Percentiles rank a stretch among this genome's conserved stretches.
These are phyloP conservation scores for Rhinichthys osculus DNA, from an alignment of 2,797 vertebrate genomes.

Conservation along the genomic window DNA sequence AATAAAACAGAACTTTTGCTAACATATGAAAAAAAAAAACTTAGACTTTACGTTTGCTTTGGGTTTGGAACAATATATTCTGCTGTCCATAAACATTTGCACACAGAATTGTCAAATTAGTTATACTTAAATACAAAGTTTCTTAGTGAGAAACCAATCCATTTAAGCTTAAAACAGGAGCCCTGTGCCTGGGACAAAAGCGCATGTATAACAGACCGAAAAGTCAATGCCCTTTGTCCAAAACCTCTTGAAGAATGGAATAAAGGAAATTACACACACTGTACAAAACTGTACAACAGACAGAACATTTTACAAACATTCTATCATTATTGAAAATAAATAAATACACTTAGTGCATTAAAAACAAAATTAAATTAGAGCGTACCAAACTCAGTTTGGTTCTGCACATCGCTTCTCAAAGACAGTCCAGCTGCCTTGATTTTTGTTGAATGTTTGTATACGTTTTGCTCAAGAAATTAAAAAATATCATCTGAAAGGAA, in stretches of 20 bases:
- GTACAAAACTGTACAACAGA: conserved; percentile 74
- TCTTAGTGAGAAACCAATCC: conserved; percentile 61
- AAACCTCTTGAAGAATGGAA: conserved; percentile 71
- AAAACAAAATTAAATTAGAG: conserved; percentile 80
- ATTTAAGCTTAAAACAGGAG: conserved; percentile 70
- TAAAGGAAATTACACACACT: conserved; percentile 70
- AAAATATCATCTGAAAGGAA: conserved; percentile 20
- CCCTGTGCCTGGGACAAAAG: conserved; percentile 79
- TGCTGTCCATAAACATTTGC: conserved; percentile 77
- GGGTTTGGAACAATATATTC: conserved; percentile 71
- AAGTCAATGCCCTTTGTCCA: conserved; percentile 50
- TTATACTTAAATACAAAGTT: conserved; percentile 79
- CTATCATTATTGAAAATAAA: conserved; percentile 81
- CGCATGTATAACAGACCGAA: conserved; percentile 76
- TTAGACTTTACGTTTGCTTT: conserved; percentile 58
- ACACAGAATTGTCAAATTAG: conserved; percentile 81
- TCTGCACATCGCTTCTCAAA: conserved; percentile 74
- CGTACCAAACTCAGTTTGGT: conserved; percentile 81
- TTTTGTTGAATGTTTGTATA: conserved; percentile 59
- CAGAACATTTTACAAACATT: conserved; percentile 77
- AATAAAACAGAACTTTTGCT: conserved; percentile 62
- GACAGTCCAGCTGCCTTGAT: conserved; percentile 83
- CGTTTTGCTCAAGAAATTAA: conserved; percentile 47
- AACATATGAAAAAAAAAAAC: conserved; percentile 64
- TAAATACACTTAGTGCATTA: conserved; percentile 86